Evolutionary conservation across 2,797 vertebrate species (phyloP), one percentile per base, ranked within the genome.

Genomic region (Pseudochirops cupreus): DNA sequence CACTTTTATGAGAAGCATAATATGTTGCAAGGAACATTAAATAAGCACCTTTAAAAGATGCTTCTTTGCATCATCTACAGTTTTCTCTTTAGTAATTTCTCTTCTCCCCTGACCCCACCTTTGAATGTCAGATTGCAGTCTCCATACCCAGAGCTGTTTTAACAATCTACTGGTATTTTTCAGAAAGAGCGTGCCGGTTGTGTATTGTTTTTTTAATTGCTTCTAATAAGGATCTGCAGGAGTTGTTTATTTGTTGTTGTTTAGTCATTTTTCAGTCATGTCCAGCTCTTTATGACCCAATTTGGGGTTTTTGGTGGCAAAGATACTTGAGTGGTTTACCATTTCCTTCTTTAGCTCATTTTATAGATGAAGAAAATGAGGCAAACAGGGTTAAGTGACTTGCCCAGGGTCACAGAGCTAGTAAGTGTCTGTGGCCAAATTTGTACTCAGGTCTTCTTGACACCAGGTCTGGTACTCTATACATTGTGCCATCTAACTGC

Each of bases 121-220:
- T 29, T 96, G 95, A 82, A 16, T 92, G 14, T 74, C 5, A 33
- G 94, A 21, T 95, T 50, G 89, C 87, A 1, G 93, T 96, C 82
- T 87, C n/a, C 24, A 56, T 1, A 10, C 59, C 94, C 91, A 95
- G 5, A 89, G 59, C 0, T 0, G 0, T 91, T 50, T 29, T 91
- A 0, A 26, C 50, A 94, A 54, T 33, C 74, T 82, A 46, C n/a
- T 46, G 12, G 10, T 74, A 50, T 92, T 96, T 31, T 96, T 96
- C 28, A 16, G n/a, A 46, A 82, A 59, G 7, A 58, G 7, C 5
- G 56, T 58, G 57, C 82, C 95, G 33, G 57, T 58, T 58, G 28
- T 58, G 57, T 58, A 9, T 58, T 28, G 57, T 58, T 92, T 95
- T 54, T 92, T 93, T 93, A 94, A 90, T 91, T 94, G 56, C n/a